Base-by-base conservation (phyloP, 64 coral and sea anemone genomes). In the Cladopsammia gracilis region DNA sequence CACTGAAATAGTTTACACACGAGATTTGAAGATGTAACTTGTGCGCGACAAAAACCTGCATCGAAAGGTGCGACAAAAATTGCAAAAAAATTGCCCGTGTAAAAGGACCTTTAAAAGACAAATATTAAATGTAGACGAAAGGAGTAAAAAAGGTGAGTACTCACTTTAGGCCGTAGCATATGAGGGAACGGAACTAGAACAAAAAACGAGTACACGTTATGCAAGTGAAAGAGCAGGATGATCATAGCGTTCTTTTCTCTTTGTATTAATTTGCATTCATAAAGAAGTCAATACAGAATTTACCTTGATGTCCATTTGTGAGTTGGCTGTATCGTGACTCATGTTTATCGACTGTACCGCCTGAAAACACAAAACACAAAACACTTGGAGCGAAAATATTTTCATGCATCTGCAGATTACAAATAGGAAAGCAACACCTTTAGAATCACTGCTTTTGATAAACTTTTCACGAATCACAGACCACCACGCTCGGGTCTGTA, bases 231-330 rank as follows among this genome's bases (percentile, higher is more conserved):
- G 20, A 7, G 16, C 20, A 69, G 25, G 25, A 23, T 68, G 25
- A 20, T 69, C 18, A 24, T 2, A 10, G 65, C n/a, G 8, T 20
- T 69, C 5, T 25, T 69, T 24, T 13, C 7, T 10, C 7, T 3
- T 56, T 56, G 6, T 6, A 8, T 54, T 54, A 6, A 8, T 54
- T 54, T 54, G 6, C 52, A 8, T 68, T 22, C 19, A 68, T 68
- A 23, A 23, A 23, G 9, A 20, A 4, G 8, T 76, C 18, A 19
- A 6, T 20, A 5, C 4, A 19, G 34, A 76, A 16, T 57, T 78
- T 88, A 98, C 97, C 70, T 98, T 98, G 22, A 98, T 93, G 64
- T 98, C 97, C 97, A 98, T 98, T 90, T 98, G 97, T 67, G 94
- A 89, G 2, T 85, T 95, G 20, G 94, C 75, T 4, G 76, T 70